phyloP scores from a whole-genome alignment of 2,113 vertebrate genomes.

The Sprattus sprattus region DNA sequence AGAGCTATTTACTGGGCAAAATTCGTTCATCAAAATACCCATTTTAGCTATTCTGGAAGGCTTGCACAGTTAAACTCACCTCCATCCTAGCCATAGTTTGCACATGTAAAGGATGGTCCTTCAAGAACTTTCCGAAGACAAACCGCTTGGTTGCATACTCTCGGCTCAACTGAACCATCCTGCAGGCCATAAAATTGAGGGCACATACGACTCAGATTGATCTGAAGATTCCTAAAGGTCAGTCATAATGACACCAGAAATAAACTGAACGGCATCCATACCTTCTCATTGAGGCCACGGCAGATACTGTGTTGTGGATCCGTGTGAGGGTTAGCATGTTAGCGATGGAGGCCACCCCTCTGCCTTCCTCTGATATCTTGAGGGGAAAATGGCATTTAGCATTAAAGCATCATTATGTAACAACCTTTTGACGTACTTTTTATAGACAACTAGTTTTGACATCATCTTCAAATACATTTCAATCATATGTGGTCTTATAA shows the following conservation, averaged over 20 bases:
- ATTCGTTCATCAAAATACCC: too few species aligned
- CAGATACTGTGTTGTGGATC: conserved; percentile 78
- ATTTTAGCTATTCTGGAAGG: too few species aligned
- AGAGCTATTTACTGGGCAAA: background rate
- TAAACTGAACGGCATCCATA: conserved; percentile 43
- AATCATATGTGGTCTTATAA: background rate
- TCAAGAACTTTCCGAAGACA: conserved; percentile 80
- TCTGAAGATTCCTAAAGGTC: background rate
- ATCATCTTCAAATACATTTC: background rate
- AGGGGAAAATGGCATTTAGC: background rate
- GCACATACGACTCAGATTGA: background rate
- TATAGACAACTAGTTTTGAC: background rate
- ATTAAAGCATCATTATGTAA: background rate
- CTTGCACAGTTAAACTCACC: conserved; percentile 56
- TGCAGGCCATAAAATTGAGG: conserved; percentile 38
- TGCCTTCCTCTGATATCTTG: conserved; percentile 81
- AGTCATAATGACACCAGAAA: conserved; percentile 32
- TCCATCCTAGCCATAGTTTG: conserved; percentile 82
- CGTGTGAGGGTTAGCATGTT: conserved; percentile 83
- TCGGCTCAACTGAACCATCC: conserved; percentile 76
- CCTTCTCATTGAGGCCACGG: conserved; percentile 82
- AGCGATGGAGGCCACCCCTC: conserved; percentile 80
- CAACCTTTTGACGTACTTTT: background rate
- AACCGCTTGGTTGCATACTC: conserved; percentile 75
- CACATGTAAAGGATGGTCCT: conserved; percentile 79